phyloP scores from a whole-genome alignment of 2,888 invertebrate species.

The Clepsis dumicolana region DNA sequence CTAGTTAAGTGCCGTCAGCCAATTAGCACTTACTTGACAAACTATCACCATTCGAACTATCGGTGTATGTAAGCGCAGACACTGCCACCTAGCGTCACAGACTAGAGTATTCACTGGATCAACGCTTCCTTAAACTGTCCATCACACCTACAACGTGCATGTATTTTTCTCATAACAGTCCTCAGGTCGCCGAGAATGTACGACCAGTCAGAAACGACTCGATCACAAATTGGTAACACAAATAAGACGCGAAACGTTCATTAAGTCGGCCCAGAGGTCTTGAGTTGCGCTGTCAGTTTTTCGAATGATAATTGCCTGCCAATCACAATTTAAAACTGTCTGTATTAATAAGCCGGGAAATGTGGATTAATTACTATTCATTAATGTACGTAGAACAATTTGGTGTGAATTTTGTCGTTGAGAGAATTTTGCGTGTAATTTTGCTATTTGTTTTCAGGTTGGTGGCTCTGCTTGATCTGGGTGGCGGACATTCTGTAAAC shows the following conservation, averaged over 20 bases:
- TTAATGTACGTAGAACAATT: slow-evolving; percentile 51
- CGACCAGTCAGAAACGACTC: slow-evolving; percentile 38
- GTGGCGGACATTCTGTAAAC: slow-evolving; percentile 51
- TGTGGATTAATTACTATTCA: slow-evolving; percentile 51
- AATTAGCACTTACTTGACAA: slow-evolving; percentile 51
- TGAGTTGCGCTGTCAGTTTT: slow-evolving; percentile 33
- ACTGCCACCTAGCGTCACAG: slow-evolving; percentile 17
- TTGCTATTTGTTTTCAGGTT: slow-evolving; percentile 46
- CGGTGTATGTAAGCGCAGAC: slow-evolving; percentile 11
- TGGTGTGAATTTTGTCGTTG: slow-evolving; percentile 29
- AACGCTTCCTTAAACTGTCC: neutral
- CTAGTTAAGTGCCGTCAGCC: slow-evolving; percentile 45
- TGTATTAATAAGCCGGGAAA: slow-evolving; percentile 39
- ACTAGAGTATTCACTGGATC: slow-evolving; percentile 3
- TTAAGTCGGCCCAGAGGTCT: slow-evolving; percentile 44
- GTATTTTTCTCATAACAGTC: slow-evolving; percentile 6
- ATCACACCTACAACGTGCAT: neutral
- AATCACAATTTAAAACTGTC: slow-evolving; percentile 33
- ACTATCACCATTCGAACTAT: slow-evolving; percentile 44
- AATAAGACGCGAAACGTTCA: slow-evolving; percentile 52
- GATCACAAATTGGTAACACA: slow-evolving; percentile 54
- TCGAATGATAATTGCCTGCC: slow-evolving; percentile 25
- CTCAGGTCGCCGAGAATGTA: slow-evolving; percentile 30
- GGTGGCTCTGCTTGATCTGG: slow-evolving; percentile 46
- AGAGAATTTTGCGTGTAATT: slow-evolving; percentile 14